Evolutionary conservation across 2,888 invertebrate species (phyloP).

Genomic region (Acanthosepion esculentum): DNA sequence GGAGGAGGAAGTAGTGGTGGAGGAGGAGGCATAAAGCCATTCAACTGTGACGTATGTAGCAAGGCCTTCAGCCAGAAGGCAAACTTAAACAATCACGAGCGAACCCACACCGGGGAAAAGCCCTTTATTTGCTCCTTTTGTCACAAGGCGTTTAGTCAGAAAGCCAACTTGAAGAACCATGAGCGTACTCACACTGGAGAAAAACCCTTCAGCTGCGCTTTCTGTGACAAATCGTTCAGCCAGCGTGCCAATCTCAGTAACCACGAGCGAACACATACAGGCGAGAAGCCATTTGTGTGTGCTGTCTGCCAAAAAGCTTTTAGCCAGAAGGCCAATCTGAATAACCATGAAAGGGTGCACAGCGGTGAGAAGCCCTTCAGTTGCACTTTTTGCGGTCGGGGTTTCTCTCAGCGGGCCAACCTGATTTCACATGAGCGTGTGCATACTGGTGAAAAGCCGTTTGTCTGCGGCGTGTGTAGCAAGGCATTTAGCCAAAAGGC

Average conservation of each 20-base stretch:
- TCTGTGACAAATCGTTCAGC: slow-evolving; percentile 43
- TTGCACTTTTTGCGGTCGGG: slow-evolving; percentile 37
- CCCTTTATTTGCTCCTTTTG: slow-evolving; percentile 38
- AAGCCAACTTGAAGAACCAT: slow-evolving; percentile 41
- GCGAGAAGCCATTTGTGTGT: slow-evolving; percentile 39
- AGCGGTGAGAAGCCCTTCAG: slow-evolving; percentile 42
- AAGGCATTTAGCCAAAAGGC: slow-evolving; percentile 41
- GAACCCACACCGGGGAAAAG: neutral
- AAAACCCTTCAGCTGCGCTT: slow-evolving; percentile 37
- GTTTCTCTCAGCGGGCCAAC: slow-evolving; percentile 44
- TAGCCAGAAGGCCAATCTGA: slow-evolving; percentile 45
- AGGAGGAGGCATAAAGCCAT: slow-evolving; percentile 33
- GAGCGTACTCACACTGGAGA: slow-evolving; percentile 37
- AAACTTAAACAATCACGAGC: slow-evolving; percentile 41
- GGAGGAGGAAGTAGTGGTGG: neutral
- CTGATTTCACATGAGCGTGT: slow-evolving; percentile 44
- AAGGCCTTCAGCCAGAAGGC: slow-evolving; percentile 41
- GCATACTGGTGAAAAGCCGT: slow-evolving; percentile 45
- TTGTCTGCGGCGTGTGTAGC: slow-evolving; percentile 41
- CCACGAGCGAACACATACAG: slow-evolving; percentile 45
- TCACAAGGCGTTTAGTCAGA: slow-evolving; percentile 42
- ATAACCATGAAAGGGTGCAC: slow-evolving; percentile 39
- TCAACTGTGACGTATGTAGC: slow-evolving; percentile 41
- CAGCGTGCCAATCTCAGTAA: slow-evolving; percentile 45
- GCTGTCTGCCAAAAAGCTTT: slow-evolving; percentile 21